Percentiles rank a stretch among this genome's conserved stretches.
phyloP scores from a whole-genome alignment of 2,888 invertebrate species.

The Cantharis rufa region DNA sequence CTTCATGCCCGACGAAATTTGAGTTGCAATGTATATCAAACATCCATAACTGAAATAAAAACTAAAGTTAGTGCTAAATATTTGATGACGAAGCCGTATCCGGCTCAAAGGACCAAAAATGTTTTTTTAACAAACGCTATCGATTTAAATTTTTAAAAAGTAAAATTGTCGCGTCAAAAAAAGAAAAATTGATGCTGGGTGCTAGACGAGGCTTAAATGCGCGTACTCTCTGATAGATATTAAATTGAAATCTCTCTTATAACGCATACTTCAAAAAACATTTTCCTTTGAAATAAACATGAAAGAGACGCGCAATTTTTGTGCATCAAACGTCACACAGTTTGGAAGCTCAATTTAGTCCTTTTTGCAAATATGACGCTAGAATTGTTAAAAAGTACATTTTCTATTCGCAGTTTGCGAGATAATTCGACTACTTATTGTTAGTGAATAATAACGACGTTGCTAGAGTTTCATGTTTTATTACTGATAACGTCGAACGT shows the following conservation, averaged over 20 bases:
- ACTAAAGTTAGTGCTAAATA: neutral
- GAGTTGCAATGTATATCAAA: conserved; percentile 83
- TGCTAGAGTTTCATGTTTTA: conserved; percentile 41
- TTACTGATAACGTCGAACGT: conserved; percentile 43
- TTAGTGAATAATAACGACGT: conserved; percentile 30
- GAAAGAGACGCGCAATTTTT: conserved; percentile 28
- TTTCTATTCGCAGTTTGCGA: neutral
- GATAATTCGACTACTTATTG: conserved; percentile 24
- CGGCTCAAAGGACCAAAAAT: neutral
- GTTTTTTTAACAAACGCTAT: neutral
- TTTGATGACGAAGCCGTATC: neutral
- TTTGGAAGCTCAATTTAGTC: conserved; percentile 19
- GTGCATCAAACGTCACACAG: conserved; percentile 17
- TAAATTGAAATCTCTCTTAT: conserved; percentile 43
- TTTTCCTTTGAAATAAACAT: conserved; percentile 31
- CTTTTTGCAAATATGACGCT: neutral
- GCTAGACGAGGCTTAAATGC: conserved; percentile 33
- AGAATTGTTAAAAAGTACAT: neutral
- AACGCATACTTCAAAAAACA: conserved; percentile 34
- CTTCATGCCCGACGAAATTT: conserved; percentile 92
- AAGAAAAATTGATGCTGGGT: conserved; percentile 20
- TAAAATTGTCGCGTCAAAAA: neutral
- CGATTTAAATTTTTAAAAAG: neutral
- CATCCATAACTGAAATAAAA: conserved; percentile 71
- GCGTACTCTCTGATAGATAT: conserved; percentile 43